Evolutionary conservation across 64 coral and sea anemone genomes (phyloP).

Genomic region (Acropora tenuis): DNA sequence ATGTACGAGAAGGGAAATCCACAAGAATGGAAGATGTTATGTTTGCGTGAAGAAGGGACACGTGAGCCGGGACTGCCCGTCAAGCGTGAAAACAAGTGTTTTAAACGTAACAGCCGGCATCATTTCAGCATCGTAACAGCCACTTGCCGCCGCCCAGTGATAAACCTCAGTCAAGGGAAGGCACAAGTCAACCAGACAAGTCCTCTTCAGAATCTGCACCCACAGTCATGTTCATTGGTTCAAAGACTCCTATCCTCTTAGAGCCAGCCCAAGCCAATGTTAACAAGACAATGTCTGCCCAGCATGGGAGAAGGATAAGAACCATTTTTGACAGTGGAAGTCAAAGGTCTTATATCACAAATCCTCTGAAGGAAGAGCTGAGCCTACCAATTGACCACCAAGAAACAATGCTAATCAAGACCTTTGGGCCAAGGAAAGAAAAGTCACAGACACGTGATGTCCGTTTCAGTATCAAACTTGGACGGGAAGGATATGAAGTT

Average conservation of each 20-base stretch:
- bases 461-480: not conserved
- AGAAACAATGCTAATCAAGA: constrained; percentile 30
- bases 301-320: not conserved
- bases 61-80: not conserved
- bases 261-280: not conserved
- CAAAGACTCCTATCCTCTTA: not conserved
- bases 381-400: not conserved
- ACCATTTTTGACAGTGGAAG: not conserved
- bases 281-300: not conserved
- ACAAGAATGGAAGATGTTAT: constrained; percentile 3
- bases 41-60: not conserved
- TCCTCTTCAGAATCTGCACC: not conserved
- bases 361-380: not conserved
- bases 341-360: constrained; percentile 1
- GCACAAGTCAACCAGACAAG: not conserved
- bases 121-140: not conserved
- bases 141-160: no score
- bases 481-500: not conserved
- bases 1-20: not conserved
- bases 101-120: not conserved
- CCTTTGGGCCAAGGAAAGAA: constrained; percentile 30
- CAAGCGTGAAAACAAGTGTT: not conserved
- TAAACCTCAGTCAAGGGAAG: no score
- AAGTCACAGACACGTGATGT: constrained; percentile 1
- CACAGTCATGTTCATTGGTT: not conserved